These are phyloP conservation scores for Clostera curtula DNA, from an alignment of 2,888 invertebrate genomes.

Conservation along the genomic window DNA sequence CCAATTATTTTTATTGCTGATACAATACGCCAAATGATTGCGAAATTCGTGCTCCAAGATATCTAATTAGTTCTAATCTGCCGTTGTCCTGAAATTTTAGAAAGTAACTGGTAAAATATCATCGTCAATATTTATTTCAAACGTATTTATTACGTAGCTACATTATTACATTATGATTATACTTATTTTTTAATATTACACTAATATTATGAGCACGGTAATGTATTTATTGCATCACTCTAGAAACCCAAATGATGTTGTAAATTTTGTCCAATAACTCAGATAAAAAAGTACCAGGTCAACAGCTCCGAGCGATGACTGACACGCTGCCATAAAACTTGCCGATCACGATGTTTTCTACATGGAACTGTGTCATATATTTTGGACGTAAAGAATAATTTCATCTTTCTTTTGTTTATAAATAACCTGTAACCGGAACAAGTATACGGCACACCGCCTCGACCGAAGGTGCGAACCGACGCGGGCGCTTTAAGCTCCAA, in stretches of 20 bases:
- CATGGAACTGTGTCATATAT: slow-evolving; percentile 62
- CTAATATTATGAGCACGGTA: too few species aligned
- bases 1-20: too few species aligned
- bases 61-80: too few species aligned
- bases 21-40: too few species aligned
- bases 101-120: too few species aligned
- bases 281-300: slow-evolving; percentile 12
- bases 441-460: slow-evolving; percentile 65
- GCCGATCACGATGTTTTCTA: slow-evolving; percentile 40
- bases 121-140: too few species aligned
- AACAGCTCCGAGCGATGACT: slow-evolving; percentile 12
- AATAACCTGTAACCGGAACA: slow-evolving; percentile 71
- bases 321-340: slow-evolving; percentile 21
- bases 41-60: too few species aligned
- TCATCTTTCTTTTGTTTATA: slow-evolving; percentile 66
- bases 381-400: slow-evolving; percentile 56
- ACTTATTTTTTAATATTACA: too few species aligned
- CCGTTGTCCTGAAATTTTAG: too few species aligned
- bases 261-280: slow-evolving; percentile 14
- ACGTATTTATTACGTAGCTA: slow-evolving; percentile 16
- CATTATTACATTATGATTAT: too few species aligned
- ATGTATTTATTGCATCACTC: too few species aligned
- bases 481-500: slow-evolving; percentile 37
- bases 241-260: too few species aligned
- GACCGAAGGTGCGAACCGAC: slow-evolving; percentile 60